Percentiles rank a stretch among this genome's conserved stretches.
phyloP scores from a whole-genome alignment of 2,888 invertebrate genomes.

The Drosophila putrida region DNA sequence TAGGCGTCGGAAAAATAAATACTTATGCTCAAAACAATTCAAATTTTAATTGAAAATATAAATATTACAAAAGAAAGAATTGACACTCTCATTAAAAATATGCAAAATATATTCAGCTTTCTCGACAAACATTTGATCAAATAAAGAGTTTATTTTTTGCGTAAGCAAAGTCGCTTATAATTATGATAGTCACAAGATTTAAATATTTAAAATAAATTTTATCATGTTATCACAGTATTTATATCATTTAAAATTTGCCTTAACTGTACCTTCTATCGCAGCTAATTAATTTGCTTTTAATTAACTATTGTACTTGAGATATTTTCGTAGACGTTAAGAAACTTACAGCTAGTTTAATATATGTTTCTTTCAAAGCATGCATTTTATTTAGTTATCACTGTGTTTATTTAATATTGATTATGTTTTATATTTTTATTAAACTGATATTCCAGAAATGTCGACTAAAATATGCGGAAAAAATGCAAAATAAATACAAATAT shows the following conservation, averaged over 20 bases:
- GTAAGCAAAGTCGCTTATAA: too few relatives aligned
- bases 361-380: not conserved
- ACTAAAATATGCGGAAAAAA: not conserved
- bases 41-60: conserved; percentile 17
- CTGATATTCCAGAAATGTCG: not conserved
- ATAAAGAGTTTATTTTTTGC: not conserved
- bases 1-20: conserved; percentile 14
- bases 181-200: too few relatives aligned
- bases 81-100: conserved; percentile 12
- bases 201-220: not conserved
- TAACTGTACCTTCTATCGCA: too few relatives aligned
- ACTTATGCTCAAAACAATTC: conserved; percentile 37
- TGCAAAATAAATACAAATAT: not conserved
- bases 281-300: too few relatives aligned
- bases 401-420: not conserved
- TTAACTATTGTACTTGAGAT: too few relatives aligned
- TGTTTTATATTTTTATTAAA: not conserved
- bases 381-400: not conserved
- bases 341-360: too few relatives aligned
- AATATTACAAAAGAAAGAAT: conserved; percentile 3
- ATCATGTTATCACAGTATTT: not conserved
- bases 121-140: too few relatives aligned
- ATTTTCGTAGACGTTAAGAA: too few relatives aligned
- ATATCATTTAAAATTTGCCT: not conserved
- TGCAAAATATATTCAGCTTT: conserved; percentile 7